Conservation (phyloP, 2,888 invertebrate species). For the Dusona sp. region DNA sequence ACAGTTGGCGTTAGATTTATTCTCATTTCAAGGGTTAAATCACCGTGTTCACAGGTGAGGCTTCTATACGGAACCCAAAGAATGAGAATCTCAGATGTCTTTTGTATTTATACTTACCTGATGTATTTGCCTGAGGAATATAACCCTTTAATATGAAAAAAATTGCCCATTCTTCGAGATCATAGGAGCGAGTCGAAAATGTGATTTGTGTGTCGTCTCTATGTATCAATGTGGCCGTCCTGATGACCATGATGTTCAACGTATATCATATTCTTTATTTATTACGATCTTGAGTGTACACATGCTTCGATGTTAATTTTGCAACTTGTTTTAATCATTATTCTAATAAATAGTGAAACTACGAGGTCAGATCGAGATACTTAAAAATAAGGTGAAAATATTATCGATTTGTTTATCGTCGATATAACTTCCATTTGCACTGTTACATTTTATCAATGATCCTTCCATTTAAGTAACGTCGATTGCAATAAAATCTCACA, state of each 20-base stretch:
- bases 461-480: too few relatives aligned
- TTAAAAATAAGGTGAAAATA: too few relatives aligned
- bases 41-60: constrained; percentile 64
- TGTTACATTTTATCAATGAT: not conserved
- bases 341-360: not conserved
- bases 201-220: constrained; percentile 34
- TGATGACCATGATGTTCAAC: constrained; percentile 30
- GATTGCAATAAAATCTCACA: too few relatives aligned
- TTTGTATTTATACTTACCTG: constrained; percentile 11
- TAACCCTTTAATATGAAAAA: constrained; percentile 25
- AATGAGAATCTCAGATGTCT: constrained; percentile 46
- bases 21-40: constrained; percentile 58
- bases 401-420: not conserved
- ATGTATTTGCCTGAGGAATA: constrained; percentile 13
- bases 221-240: constrained; percentile 5
- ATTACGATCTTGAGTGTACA: not conserved
- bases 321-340: not conserved
- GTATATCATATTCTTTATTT: constrained; percentile 1
- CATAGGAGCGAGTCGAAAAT: constrained; percentile 55
- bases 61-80: constrained; percentile 44
- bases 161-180: constrained; percentile 54
- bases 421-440: not conserved
- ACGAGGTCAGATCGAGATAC: not conserved
- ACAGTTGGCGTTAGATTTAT: constrained; percentile 26
- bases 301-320: not conserved